Percentiles rank a stretch among this genome's conserved stretches.
Evolutionary conservation across 2,888 invertebrate species (phyloP).

Genomic region (Leptopilina drosophilae): DNA sequence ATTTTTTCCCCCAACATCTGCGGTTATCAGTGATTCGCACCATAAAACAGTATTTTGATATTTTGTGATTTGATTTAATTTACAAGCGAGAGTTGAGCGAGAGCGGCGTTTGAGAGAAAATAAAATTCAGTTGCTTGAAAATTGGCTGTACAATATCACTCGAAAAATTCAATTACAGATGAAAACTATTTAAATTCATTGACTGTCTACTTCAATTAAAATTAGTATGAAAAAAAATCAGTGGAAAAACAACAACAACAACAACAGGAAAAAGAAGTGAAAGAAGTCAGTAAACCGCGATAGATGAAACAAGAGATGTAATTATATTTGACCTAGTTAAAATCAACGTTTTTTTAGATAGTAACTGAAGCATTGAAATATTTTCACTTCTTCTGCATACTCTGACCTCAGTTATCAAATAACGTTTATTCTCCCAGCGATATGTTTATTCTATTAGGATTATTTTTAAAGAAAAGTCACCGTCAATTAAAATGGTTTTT

Average conservation of each 20-base stretch:
- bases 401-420: background rate
- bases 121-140: background rate
- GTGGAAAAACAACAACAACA: background rate
- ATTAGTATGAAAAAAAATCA: background rate
- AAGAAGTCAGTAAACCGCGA: background rate
- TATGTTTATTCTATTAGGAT: too few relatives aligned
- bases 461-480: too few relatives aligned
- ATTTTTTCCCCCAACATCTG: background rate
- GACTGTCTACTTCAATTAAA: background rate
- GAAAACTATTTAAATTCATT: conserved; percentile 1
- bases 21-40: background rate
- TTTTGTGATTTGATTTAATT: background rate
- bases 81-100: background rate
- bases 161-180: background rate
- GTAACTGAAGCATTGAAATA: background rate
- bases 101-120: background rate
- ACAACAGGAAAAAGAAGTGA: background rate
- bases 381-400: background rate
- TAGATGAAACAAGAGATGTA: conserved; percentile 13
- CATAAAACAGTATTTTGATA: background rate
- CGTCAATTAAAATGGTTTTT: too few relatives aligned
- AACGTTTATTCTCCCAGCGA: background rate
- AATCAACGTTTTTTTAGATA: background rate
- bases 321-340: conserved; percentile 33
- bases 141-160: too few relatives aligned